Percentiles rank a stretch among this genome's conserved stretches.
Evolutionary conservation across 1,140 invertebrate genomes (phyloP).

Genomic region (Nasonia vitripennis): DNA sequence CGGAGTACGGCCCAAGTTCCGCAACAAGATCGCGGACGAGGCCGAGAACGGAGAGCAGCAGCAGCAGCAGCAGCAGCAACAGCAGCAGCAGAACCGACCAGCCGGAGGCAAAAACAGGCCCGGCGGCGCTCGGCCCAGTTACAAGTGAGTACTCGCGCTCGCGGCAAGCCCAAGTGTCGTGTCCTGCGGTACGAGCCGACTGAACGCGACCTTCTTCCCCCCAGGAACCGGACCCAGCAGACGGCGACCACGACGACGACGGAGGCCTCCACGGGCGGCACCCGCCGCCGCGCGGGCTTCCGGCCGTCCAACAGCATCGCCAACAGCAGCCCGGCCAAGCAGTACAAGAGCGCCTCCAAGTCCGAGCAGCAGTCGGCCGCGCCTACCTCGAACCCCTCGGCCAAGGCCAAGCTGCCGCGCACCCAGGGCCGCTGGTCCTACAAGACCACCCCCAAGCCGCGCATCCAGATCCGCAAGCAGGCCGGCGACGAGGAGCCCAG

Average conservation of each 20-base stretch:
- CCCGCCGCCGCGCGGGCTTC: slow-evolving; percentile 68
- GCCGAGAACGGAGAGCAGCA: slow-evolving; percentile 63
- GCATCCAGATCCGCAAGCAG: slow-evolving; percentile 86
- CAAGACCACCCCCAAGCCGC: slow-evolving; percentile 89
- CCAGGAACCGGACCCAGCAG: slow-evolving; percentile 64
- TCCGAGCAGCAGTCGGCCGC: slow-evolving; percentile 58
- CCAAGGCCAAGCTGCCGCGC: slow-evolving; percentile 85
- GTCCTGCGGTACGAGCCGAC: too few relatives aligned
- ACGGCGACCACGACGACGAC: slow-evolving; percentile 64
- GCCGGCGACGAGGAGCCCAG: slow-evolving; percentile 77
- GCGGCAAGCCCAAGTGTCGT: too few relatives aligned
- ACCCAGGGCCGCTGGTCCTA: slow-evolving; percentile 90
- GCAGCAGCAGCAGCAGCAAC: slow-evolving; percentile 54
- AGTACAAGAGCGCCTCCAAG: slow-evolving; percentile 47
- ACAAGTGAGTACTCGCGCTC: slow-evolving; percentile 62
- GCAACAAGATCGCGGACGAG: slow-evolving; percentile 71
- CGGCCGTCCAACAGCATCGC: slow-evolving; percentile 57
- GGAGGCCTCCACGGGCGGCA: slow-evolving; percentile 58
- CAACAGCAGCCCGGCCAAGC: slow-evolving; percentile 61
- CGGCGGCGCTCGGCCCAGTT: slow-evolving; percentile 61
- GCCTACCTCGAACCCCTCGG: slow-evolving; percentile 48
- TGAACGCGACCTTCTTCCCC: too few relatives aligned
- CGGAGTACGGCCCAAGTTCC: slow-evolving; percentile 66
- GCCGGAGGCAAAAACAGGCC: slow-evolving; percentile 59
- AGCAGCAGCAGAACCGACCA: slow-evolving; percentile 62